Evolutionary conservation across 2,888 invertebrate genomes (phyloP), one percentile per base, ranked within the genome.

Genomic region (Drosophila conformis): DNA sequence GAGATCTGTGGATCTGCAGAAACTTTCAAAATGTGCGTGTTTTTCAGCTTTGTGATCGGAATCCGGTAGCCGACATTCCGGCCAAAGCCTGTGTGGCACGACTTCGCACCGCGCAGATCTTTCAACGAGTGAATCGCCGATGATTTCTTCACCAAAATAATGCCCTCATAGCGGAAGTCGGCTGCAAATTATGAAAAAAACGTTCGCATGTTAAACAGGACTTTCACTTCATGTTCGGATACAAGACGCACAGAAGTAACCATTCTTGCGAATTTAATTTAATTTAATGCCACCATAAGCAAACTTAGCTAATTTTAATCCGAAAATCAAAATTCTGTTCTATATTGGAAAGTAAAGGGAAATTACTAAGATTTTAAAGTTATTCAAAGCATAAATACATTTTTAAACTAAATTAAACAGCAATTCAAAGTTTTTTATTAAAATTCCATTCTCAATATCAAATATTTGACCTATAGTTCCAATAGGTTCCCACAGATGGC

Each of bases 21-120:
- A 0, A 93, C 91, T 78, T 93, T 93, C 11, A 93, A 82, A 25
- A 93, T 71, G 29, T 95, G 94, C 87, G 95, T 94, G 73, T 96
- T 95, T 93, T 97, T 96, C 83, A 98, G 93, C 94, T 96, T 96
- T 0, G 96, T 96, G 15, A 96, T 93, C 1, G 96, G 96, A 64
- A 96, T 96, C 94, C 97, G 96, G 94, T 97, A 98, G 31, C 98
- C 98, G 10, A 97, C 97, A 89, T 97, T 97, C 75, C 97, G 95
- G 63, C 97, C 97, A 71, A 97, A 95, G 15, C 97, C 97, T 4
- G 98, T 97, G 91, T 98, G 97, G 87, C 98, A 98, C 0, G 97
- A 97, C 85, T 96, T 96, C 57, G 96, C 94, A 0, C 97, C 97
- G 76, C 95, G 95, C 62, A 98, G 93, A 61, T 95, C 96, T 78